Evolutionary conservation across 2,797 vertebrate genomes (phyloP), one percentile per base, ranked within the genome.

Genomic region (Micromesistius poutassou): DNA sequence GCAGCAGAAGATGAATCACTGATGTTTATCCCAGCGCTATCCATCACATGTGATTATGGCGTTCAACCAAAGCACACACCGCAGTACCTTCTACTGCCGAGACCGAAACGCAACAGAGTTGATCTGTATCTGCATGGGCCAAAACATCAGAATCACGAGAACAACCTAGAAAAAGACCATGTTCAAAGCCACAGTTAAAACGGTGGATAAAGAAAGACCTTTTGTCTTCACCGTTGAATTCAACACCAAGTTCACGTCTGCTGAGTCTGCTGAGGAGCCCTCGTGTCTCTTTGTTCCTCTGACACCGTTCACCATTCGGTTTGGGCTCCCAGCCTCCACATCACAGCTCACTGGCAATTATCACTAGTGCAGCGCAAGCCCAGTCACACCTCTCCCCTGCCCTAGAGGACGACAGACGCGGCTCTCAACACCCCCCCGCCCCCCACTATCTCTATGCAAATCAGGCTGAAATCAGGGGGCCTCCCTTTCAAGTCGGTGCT

Each of bases 361-460:
- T 89, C 91, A 90, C 89, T 85, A 79, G 71, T 81, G 73, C 74
- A 85, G 78, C 82, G 81, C 85, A 79, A 86, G 84, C 78, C 79
- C 73, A 87, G 82, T 82, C 82, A 89, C 91, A 92, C 88, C 88
- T 91, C 88, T 85, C 81, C 79, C 87, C 81, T 46, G 16, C 88
- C 87, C 79, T 76, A 35, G 74, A 85, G 89, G 84, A 82, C 84
- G 83, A 87, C 90, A 92, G 89, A 90, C 83, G 79, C 80, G 75
- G 76, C 84, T 83, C 82, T 89, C 88, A 79, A 85, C 85, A 83
- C 85, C 55, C 50, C 19, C 13, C 46, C 14, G 88, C 89, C 85
- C 82, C 88, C 91, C 87, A 93, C 91, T 94, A 93, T 91, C 90
- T 92, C 91, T 83, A 94, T 94, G 93, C 88, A 92, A 93, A 94